Evolutionary conservation across 2,113 vertebrate species (phyloP).

Genomic region (Psilopsiagon aymara): DNA sequence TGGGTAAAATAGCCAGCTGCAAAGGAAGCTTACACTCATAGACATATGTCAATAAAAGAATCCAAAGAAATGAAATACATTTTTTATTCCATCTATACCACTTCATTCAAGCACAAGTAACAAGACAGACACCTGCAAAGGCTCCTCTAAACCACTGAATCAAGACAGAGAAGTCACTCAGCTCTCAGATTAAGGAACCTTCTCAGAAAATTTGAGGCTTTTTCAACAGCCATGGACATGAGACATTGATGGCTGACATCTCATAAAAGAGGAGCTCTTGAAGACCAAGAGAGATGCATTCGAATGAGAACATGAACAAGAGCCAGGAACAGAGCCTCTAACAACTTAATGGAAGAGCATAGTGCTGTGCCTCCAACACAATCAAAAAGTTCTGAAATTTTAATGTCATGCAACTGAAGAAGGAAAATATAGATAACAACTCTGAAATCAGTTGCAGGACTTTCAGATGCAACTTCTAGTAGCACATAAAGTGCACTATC

Average conservation of each 20-base stretch:
- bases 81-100: not conserved
- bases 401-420: not conserved
- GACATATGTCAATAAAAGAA: not conserved
- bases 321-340: not conserved
- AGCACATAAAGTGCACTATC: not conserved
- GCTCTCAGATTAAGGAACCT: not conserved
- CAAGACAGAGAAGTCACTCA: not conserved
- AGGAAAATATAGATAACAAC: not conserved
- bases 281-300: not conserved
- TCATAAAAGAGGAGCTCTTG: not conserved
- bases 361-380: accelerated
- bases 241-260: not conserved
- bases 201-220: not conserved
- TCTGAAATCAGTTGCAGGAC: not conserved
- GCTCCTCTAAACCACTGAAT: not conserved
- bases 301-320: not conserved
- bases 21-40: not conserved
- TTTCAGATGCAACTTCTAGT: not conserved
- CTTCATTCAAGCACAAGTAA: not conserved
- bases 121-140: not conserved
- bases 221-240: not conserved
- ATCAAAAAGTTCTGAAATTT: slow-evolving; percentile 1
- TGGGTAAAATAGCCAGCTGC: not conserved
- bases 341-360: not conserved
- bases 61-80: not conserved